phyloP scores from a whole-genome alignment of 2,797 vertebrate species.

The Corythornis leucogaster region DNA sequence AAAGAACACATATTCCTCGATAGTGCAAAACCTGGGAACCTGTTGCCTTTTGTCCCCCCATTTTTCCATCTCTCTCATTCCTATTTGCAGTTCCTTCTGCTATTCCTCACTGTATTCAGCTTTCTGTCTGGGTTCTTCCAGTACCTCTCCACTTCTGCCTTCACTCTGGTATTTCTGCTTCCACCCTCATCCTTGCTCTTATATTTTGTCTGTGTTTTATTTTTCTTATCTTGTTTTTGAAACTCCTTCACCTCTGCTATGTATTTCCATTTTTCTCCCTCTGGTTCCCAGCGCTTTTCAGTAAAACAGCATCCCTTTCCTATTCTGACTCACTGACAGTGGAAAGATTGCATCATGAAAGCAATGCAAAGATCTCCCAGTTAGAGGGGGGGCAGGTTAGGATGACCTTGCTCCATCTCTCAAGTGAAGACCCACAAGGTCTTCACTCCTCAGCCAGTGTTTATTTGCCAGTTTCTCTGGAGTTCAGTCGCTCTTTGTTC shows the following conservation, averaged over 20 bases:
- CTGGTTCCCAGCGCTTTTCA: slow-evolving; percentile 1
- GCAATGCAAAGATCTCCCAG: neutral
- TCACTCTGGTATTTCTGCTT: neutral
- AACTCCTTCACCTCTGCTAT: neutral
- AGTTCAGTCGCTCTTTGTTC: neutral
- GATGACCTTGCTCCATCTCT: neutral
- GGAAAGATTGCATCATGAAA: slow-evolving; percentile 21
- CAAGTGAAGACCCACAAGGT: neutral
- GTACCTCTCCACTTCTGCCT: neutral
- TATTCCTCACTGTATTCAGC: neutral
- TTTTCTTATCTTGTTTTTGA: slow-evolving; percentile 34
- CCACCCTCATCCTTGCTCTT: neutral
- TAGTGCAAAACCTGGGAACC: neutral
- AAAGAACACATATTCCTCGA: neutral
- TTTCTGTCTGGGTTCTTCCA: neutral
- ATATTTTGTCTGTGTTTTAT: neutral
- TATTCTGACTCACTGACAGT: slow-evolving; percentile 20
- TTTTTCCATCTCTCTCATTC: neutral
- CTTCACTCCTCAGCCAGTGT: neutral
- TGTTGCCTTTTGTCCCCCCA: neutral
- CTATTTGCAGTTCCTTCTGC: neutral
- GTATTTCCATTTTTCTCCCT: slow-evolving; percentile 10
- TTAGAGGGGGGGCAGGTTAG: neutral
- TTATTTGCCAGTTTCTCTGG: neutral
- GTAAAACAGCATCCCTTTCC: slow-evolving; percentile 21